Percentiles rank a stretch among this genome's conserved stretches.
Conservation (phyloP, 2,797 vertebrate genomes). For the Cetoscarus ocellatus region DNA sequence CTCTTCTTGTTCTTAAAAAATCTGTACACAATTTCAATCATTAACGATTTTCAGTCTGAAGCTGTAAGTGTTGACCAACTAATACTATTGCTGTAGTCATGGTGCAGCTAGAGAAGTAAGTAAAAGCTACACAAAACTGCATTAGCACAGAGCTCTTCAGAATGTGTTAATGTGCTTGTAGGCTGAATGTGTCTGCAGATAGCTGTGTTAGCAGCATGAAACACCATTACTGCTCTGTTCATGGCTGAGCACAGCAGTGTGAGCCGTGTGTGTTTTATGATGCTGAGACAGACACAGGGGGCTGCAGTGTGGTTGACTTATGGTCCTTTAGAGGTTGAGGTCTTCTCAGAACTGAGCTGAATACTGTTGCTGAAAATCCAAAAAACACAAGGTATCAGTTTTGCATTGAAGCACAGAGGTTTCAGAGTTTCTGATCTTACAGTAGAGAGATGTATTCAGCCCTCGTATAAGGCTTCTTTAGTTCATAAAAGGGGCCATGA, state of each 20-base stretch:
- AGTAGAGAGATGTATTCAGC: not conserved
- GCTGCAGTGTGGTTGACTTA: not conserved
- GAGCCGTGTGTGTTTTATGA: conserved; percentile 4
- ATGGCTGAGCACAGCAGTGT: not conserved
- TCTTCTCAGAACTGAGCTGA: not conserved
- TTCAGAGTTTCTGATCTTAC: conserved; percentile 1
- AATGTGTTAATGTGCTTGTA: no score
- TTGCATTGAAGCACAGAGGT: not conserved
- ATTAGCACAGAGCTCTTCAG: not conserved
- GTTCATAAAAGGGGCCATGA: not conserved
- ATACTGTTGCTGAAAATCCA: no score
- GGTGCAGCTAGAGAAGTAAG: no score
- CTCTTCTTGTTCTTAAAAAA: no score
- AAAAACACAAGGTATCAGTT: no score
- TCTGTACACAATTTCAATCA: no score
- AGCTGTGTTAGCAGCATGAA: not conserved
- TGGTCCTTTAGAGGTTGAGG: not conserved
- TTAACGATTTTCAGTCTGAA: no score
- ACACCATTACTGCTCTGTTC: not conserved
- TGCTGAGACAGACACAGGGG: not conserved
- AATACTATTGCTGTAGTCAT: no score
- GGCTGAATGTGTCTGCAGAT: not conserved
- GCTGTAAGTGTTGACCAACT: no score
- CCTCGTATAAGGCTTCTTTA: not conserved
- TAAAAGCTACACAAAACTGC: no score